These are phyloP conservation scores for Eueides isabella DNA, from an alignment of 1,140 invertebrate genomes.

Conservation along the genomic window DNA sequence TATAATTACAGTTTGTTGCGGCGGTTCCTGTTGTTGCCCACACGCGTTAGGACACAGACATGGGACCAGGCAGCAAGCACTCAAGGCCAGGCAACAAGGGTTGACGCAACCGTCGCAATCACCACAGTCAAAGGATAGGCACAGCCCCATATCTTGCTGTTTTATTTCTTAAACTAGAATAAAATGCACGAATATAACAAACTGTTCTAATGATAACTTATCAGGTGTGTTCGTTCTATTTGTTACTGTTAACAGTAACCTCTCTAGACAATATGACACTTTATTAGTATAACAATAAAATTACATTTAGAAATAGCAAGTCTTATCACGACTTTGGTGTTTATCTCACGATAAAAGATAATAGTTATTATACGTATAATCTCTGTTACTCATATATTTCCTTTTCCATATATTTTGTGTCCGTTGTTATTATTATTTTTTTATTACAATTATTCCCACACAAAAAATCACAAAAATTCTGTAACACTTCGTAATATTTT, in stretches of 20 bases:
- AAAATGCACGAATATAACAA: constrained; percentile 32
- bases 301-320: background rate
- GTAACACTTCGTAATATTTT: too few relatives aligned
- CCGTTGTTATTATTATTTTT: background rate
- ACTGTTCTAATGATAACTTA: constrained; percentile 36
- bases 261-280: constrained; percentile 24
- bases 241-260: constrained; percentile 4
- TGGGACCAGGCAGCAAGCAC: constrained; percentile 69
- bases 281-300: constrained; percentile 32
- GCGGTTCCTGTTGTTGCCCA: constrained; percentile 64
- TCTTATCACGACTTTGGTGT: constrained; percentile 22
- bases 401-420: background rate
- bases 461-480: background rate
- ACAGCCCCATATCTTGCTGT: constrained; percentile 65
- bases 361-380: constrained; percentile 1
- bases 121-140: constrained; percentile 73
- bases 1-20: constrained; percentile 59
- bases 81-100: constrained; percentile 70
- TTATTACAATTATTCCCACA: background rate
- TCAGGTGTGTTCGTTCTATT: constrained; percentile 27
- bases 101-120: constrained; percentile 67
- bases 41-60: constrained; percentile 74
- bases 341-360: constrained; percentile 50
- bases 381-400: constrained; percentile 18
- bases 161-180: constrained; percentile 59